phyloP scores from a whole-genome alignment of 2,113 vertebrate genomes.

The Myodes glareolus region DNA sequence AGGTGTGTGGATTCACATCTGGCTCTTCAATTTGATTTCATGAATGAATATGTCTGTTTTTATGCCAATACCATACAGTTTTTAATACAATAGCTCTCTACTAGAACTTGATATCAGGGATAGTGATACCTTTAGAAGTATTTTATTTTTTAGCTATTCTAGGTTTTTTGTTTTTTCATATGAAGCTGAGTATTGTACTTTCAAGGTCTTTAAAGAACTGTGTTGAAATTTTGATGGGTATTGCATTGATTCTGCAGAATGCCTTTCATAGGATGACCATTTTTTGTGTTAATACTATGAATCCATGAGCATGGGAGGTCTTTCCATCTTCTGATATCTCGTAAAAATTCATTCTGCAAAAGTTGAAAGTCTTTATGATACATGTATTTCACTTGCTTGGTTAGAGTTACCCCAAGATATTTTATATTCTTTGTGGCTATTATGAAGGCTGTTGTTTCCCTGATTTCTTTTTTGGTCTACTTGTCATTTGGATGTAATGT shows the following conservation, averaged over 20 bases:
- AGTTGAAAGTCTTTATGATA: background rate
- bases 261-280: background rate
- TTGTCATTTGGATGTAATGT: background rate
- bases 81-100: background rate
- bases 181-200: background rate
- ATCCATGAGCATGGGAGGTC: background rate
- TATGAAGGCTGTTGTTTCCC: background rate
- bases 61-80: background rate
- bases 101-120: background rate
- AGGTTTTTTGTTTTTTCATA: background rate
- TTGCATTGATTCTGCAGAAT: background rate
- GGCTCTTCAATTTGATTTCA: background rate
- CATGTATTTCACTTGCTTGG: background rate
- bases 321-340: background rate
- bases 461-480: background rate
- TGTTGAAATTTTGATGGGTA: background rate
- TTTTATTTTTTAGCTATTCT: background rate
- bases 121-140: background rate
- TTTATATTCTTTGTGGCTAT: background rate
- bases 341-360: background rate
- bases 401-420: background rate
- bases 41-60: background rate
- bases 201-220: background rate
- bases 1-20: too few species aligned
- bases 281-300: too few species aligned